A percentile compares a stretch with the other conserved stretches of the same genome.
phyloP scores from a whole-genome alignment of 2,797 vertebrate genomes.

The Eleutherodactylus coqui region DNA sequence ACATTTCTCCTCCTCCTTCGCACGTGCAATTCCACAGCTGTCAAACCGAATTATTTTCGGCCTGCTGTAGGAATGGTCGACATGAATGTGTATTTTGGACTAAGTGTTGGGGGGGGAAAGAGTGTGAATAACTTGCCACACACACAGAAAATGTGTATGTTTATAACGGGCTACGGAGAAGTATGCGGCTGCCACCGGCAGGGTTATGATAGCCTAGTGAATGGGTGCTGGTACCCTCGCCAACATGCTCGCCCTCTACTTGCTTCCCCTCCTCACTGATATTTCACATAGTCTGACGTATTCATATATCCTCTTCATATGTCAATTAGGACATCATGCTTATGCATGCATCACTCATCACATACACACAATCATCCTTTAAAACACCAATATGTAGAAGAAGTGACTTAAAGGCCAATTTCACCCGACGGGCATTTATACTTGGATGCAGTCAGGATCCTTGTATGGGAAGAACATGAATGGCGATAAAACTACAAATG shows the following conservation, averaged over 20 bases:
- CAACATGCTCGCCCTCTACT: background rate
- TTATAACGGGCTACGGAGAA: slow-evolving; percentile 18
- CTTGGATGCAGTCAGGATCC: background rate
- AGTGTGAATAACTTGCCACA: background rate
- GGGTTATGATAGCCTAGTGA: background rate
- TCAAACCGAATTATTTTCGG: slow-evolving; percentile 47
- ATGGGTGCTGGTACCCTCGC: background rate
- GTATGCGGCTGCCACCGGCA: background rate
- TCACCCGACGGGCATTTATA: background rate
- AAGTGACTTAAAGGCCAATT: background rate
- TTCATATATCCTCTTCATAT: background rate
- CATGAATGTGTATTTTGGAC: slow-evolving; percentile 48
- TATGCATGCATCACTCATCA: background rate
- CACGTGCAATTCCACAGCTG: slow-evolving; percentile 11
- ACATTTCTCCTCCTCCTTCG: background rate
- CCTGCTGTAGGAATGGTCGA: slow-evolving; percentile 55
- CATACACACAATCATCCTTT: background rate
- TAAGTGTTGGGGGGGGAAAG: slow-evolving; percentile 59
- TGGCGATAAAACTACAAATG: background rate
- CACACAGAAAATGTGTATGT: background rate
- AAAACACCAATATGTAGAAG: background rate
- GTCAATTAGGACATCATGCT: background rate
- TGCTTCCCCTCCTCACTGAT: background rate
- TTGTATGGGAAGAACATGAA: background rate
- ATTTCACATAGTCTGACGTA: background rate